Percentiles rank a stretch among this genome's conserved stretches.
Conservation (phyloP, 2,797 vertebrate genomes). For the Mastacembelus armatus region DNA sequence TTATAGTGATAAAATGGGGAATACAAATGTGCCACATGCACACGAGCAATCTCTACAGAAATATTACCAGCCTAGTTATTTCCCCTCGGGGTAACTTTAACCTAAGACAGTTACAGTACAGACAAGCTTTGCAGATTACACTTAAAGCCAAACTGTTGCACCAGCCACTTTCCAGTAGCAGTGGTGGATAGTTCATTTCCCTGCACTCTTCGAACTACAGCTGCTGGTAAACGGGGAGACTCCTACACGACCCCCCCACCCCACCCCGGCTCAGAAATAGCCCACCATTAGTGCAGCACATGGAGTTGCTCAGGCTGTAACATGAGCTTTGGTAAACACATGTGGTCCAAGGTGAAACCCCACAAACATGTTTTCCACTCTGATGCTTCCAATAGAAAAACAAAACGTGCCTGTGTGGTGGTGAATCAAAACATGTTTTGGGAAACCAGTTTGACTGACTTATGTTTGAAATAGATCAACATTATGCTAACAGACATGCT, state of each 20-base stretch:
- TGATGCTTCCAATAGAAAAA: constrained; percentile 16
- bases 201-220: not conserved
- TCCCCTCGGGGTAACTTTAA: constrained; percentile 28
- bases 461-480: not conserved
- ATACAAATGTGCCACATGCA: constrained; percentile 4
- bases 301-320: constrained; percentile 45
- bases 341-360: constrained; percentile 39
- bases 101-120: constrained; percentile 17
- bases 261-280: constrained; percentile 59
- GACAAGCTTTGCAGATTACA: constrained; percentile 52
- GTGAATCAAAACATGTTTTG: constrained; percentile 24
- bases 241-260: constrained; percentile 16
- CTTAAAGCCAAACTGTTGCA: constrained; percentile 55
- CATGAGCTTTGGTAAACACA: constrained; percentile 63
- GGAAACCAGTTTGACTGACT: constrained; percentile 4
- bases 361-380: constrained; percentile 45
- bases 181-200: constrained; percentile 30
- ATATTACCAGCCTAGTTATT: constrained; percentile 11
- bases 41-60: not conserved
- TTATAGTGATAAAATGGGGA: not conserved
- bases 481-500: constrained; percentile 1
- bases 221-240: constrained; percentile 54
- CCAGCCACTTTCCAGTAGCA: constrained; percentile 38
- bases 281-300: constrained; percentile 13
- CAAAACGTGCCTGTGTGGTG: not conserved